Evolutionary conservation across 1,140 invertebrate genomes (phyloP).

Genomic region (Harpegnathos saltator): DNA sequence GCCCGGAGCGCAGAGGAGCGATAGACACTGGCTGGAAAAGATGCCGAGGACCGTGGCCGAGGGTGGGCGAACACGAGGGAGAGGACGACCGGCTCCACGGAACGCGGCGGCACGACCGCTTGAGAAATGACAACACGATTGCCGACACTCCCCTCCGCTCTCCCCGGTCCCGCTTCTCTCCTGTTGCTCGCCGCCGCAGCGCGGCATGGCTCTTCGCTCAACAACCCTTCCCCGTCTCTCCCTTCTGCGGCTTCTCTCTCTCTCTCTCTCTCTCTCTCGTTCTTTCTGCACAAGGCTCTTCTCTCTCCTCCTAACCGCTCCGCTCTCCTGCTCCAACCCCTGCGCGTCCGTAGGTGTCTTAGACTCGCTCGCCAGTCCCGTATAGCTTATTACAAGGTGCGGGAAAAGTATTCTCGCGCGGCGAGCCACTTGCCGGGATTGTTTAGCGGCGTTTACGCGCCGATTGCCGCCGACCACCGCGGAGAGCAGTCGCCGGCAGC

Average conservation of each 20-base stretch:
- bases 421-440: conserved; percentile 74
- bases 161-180: neutral
- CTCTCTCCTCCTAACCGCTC: conserved; percentile 15
- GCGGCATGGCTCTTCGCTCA: neutral
- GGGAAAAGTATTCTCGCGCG: conserved; percentile 65
- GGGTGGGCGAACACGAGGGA: conserved; percentile 17
- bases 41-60: neutral
- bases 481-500: conserved; percentile 48
- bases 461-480: conserved; percentile 76
- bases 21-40: neutral
- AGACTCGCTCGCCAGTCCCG: conserved; percentile 14
- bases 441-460: conserved; percentile 77
- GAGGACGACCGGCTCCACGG: conserved; percentile 54
- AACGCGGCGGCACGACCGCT: conserved; percentile 67
- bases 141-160: conserved; percentile 60
- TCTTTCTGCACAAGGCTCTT: neutral
- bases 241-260: conserved; percentile 28
- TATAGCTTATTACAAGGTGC: conserved; percentile 72
- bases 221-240: neutral
- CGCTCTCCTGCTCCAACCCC: neutral
- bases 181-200: neutral
- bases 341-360: neutral
- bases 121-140: conserved; percentile 80
- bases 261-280: too few relatives aligned
- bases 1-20: conserved; percentile 25